Evolutionary conservation across 2,113 vertebrate species (phyloP), one percentile per base, ranked within the genome.

Genomic region (Dipodomys stephensi): DNA sequence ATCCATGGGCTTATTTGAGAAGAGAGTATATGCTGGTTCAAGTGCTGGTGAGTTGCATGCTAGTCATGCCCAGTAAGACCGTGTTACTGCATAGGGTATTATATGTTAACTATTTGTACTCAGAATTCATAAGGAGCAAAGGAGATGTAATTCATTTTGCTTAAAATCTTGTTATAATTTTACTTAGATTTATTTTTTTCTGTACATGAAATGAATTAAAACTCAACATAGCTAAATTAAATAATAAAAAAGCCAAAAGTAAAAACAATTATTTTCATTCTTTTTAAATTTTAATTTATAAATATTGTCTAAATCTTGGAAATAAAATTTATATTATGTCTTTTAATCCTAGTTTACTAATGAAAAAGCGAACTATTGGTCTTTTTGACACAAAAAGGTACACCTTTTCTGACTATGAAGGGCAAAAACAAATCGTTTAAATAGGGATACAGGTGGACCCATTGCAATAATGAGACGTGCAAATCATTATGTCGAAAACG

Each of bases 271-370:
- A 22, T 91, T 86, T 84, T 92, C 46, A 67, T 76, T 39, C 35
- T 88, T 87, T 46, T 90, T 65, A 39, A 69, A 10, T 68, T 90
- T 30, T 79, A 20, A 25, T 73, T 95, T 88, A 44, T 83, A 87
- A 73, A 25, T 95, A 44, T 60, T 81, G 72, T 57, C 25, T 93
- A 87, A 83, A 83, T 83, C 60, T 27, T 78, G 18, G 22, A 62
- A 83, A 20, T 83, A 76, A 86, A 88, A 73, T 57, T 77, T 82
- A 23, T 85, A 28, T 78, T 86, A 12, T 76, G 18, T 76, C 39
- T 77, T 93, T 81, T 71, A 73, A 60, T 30, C 16, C 28, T 79
- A 64, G 81, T 77, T 90, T 92, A 68, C 35, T 82, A 65, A 46
- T n/a, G 60, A 53, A 44, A 57, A 84, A 72, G n/a, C 44, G 84